Percentiles rank a stretch among this genome's conserved stretches.
Evolutionary conservation across 2,113 vertebrate genomes (phyloP).

Genomic region (Psittacus erithacus): DNA sequence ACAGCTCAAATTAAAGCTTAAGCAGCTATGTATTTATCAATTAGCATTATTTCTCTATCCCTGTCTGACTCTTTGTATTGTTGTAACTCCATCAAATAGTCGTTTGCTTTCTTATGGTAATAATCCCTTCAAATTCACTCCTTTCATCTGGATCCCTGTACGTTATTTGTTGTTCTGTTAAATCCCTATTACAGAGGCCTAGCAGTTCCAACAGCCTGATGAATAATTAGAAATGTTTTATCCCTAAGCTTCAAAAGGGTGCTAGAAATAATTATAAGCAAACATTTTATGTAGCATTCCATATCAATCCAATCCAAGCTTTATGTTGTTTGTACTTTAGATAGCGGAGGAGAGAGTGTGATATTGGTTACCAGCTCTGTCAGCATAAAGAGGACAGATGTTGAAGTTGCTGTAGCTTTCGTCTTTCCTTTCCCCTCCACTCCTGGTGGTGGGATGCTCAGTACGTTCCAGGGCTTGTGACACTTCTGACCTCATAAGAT

Average conservation of each 20-base stretch:
- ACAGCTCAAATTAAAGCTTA: slow-evolving; percentile 68
- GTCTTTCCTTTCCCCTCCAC: neutral
- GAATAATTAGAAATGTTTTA: slow-evolving; percentile 85
- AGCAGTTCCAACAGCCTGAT: slow-evolving; percentile 75
- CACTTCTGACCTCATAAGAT: slow-evolving; percentile 41
- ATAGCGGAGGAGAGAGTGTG: slow-evolving; percentile 31
- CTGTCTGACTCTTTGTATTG: slow-evolving; percentile 67
- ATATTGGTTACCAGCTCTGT: slow-evolving; percentile 49
- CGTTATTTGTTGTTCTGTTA: slow-evolving; percentile 78
- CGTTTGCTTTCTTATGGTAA: slow-evolving; percentile 79
- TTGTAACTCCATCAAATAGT: slow-evolving; percentile 79
- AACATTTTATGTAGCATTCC: slow-evolving; percentile 76
- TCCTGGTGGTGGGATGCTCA: slow-evolving; percentile 25
- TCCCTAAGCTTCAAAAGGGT: slow-evolving; percentile 81
- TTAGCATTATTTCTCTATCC: slow-evolving; percentile 74
- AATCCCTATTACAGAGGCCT: slow-evolving; percentile 77
- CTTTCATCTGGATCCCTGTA: slow-evolving; percentile 79
- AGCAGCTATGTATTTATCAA: slow-evolving; percentile 73
- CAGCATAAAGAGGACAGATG: slow-evolving; percentile 31
- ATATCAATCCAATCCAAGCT: slow-evolving; percentile 69
- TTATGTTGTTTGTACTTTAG: slow-evolving; percentile 67
- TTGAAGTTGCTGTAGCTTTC: neutral
- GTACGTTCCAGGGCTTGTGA: neutral
- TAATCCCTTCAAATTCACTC: slow-evolving; percentile 77
- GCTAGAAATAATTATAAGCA: slow-evolving; percentile 84